Percentiles rank a stretch among this genome's conserved stretches.
Conservation (phyloP, 2,113 vertebrate genomes). For the Nothoprocta perdicaria region DNA sequence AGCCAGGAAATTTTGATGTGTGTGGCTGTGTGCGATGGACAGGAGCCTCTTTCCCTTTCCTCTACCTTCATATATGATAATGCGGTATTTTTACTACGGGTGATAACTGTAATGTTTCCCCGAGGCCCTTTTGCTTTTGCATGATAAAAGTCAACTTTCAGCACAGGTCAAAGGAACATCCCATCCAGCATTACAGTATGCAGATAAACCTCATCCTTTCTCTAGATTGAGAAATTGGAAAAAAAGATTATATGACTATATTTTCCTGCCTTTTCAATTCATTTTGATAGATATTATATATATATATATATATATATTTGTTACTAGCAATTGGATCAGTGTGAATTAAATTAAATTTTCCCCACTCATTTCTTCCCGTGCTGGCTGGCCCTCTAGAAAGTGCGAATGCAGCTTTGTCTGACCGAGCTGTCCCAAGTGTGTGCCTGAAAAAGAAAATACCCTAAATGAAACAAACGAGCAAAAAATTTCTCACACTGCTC, state of each 20-base stretch:
- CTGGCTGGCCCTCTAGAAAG: not conserved
- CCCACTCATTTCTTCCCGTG: not conserved
- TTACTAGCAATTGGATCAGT: not conserved
- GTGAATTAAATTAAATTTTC: not conserved
- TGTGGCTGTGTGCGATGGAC: not conserved
- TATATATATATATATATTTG: too few relatives aligned
- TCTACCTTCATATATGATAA: not conserved
- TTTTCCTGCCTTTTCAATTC: not conserved
- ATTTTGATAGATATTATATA: too few relatives aligned
- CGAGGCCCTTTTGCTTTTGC: not conserved
- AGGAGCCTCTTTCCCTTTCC: not conserved
- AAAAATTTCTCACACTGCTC: not conserved
- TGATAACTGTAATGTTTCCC: not conserved
- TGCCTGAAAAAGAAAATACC: not conserved
- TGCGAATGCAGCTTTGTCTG: not conserved
- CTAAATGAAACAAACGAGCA: not conserved
- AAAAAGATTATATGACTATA: not conserved
- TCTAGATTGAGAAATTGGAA: not conserved
- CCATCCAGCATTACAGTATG: not conserved
- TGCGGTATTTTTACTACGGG: not conserved
- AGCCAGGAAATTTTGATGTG: not conserved
- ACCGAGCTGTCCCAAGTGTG: not conserved
- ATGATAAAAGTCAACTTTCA: conserved; percentile 20
- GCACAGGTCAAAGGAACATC: not conserved
- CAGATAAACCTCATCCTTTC: not conserved